Base-by-base conservation (phyloP, 1,140 invertebrate species). In the Schmidtea mediterranea region DNA sequence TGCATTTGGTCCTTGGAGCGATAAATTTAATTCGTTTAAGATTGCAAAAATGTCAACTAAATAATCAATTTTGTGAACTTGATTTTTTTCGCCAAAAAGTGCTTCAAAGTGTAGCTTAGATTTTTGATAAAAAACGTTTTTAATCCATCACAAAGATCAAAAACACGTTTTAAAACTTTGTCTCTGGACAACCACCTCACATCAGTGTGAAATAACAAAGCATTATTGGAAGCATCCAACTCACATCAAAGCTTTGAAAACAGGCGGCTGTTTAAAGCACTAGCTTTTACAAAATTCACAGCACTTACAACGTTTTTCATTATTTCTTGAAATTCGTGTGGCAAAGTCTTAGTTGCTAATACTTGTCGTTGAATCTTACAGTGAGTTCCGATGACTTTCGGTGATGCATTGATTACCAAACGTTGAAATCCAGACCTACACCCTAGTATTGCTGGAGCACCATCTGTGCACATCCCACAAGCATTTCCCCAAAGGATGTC, bases 401-500 rank as follows among this genome's bases (percentile, higher is more conserved):
- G 46, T 36, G 49, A 39, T 45, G 48, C 47, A 49, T 55, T 52
- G 40, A 55, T 52, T 46, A 59, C 48, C 43, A 49, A 50, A 46
- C 46, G 52, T 46, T 50, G 43, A 48, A 56, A 53, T 51, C 55
- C 55, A 49, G 40, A 52, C 41, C 46, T 37, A 22, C 45, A 43
- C 48, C 49, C 57, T 46, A 51, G 49, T 55, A 57, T 55, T 37
- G 52, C 46, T 51, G 50, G 53, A 51, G 57, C 56, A 52, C 53
- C 56, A 53, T 58, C 55, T 47, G 57, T 58, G 36, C 52, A 57
- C 19, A 57, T 51, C 46, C 53, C 51, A 51, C 51, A 50, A 43
- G 51, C 39, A 43, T 37, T 52, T 52, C 15, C 48, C 36, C 32
- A 51, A 51, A 15, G 24, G 40, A 52, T 52, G 5, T 40, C 24